Evolutionary conservation across 2,113 vertebrate genomes (phyloP).

Genomic region (Eretmochelys imbricata): DNA sequence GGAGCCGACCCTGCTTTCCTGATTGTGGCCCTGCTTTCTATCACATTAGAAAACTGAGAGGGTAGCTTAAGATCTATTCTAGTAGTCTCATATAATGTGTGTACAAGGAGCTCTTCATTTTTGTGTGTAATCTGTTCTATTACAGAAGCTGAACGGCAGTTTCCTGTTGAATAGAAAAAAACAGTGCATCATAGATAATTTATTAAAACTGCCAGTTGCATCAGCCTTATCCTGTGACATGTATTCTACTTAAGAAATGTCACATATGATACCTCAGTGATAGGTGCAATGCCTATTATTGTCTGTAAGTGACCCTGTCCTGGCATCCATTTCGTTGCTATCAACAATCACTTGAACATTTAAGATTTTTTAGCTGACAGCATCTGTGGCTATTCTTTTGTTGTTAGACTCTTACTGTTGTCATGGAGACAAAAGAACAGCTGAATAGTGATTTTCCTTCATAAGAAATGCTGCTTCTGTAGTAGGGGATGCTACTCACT

Average conservation of each 20-base stretch:
- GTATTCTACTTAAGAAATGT: slow-evolving; percentile 68
- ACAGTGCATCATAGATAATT: slow-evolving; percentile 61
- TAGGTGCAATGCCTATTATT: slow-evolving; percentile 49
- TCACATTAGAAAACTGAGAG: not conserved
- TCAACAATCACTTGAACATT: slow-evolving; percentile 57
- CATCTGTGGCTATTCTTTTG: slow-evolving; percentile 69
- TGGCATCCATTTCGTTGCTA: slow-evolving; percentile 66
- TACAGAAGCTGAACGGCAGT: slow-evolving; percentile 53
- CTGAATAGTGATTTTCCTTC: slow-evolving; percentile 56
- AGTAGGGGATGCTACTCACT: slow-evolving; percentile 15
- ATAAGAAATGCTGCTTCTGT: slow-evolving; percentile 49
- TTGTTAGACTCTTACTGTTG: slow-evolving; percentile 67
- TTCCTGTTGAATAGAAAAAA: slow-evolving; percentile 69
- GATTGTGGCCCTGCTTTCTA: not conserved
- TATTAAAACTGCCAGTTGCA: slow-evolving; percentile 67
- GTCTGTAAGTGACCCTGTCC: slow-evolving; percentile 51
- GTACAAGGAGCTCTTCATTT: slow-evolving; percentile 22
- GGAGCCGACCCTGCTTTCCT: not conserved
- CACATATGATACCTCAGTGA: slow-evolving; percentile 31
- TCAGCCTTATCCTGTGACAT: slow-evolving; percentile 47
- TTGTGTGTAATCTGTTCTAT: slow-evolving; percentile 43
- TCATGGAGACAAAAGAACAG: slow-evolving; percentile 74
- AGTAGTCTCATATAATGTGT: not conserved
- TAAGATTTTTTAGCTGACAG: slow-evolving; percentile 69
- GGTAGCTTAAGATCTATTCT: slow-evolving; percentile 12